Conservation (phyloP, 2,797 vertebrate species). For the Ctenochaetus hawaiiensis region DNA sequence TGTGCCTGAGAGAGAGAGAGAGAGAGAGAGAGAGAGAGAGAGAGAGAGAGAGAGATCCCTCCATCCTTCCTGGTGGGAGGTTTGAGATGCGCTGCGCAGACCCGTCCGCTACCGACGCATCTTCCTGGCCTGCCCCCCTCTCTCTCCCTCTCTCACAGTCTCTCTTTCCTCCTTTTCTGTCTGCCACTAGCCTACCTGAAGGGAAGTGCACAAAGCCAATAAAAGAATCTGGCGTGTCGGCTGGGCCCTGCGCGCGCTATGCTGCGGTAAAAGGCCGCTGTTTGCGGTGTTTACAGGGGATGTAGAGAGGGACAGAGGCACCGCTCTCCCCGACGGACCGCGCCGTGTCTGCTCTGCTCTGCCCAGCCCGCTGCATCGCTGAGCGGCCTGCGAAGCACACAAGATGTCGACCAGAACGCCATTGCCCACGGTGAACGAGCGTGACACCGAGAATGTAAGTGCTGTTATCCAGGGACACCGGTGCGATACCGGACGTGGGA, state of each 20-base stretch:
- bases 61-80: constrained; percentile 81
- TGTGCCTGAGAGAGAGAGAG: too few species aligned
- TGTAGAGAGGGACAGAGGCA: constrained; percentile 75
- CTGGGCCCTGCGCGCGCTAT: constrained; percentile 65
- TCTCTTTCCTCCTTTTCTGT: constrained; percentile 66
- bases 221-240: constrained; percentile 63
- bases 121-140: constrained; percentile 71
- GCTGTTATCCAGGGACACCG: constrained; percentile 17
- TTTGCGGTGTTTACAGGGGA: constrained; percentile 76
- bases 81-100: constrained; percentile 82
- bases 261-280: constrained; percentile 75
- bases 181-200: constrained; percentile 70
- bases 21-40: too few species aligned
- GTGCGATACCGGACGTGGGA: constrained; percentile 15
- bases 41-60: constrained; percentile 51
- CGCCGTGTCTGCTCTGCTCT: constrained; percentile 71
- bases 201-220: constrained; percentile 69
- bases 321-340: constrained; percentile 67
- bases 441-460: constrained; percentile 96
- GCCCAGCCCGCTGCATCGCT: constrained; percentile 76
- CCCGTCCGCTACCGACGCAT: constrained; percentile 76
- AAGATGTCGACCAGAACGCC: constrained; percentile 95
- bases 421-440: constrained; percentile 96
- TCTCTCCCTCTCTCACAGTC: constrained; percentile 21
- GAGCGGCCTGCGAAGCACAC: constrained; percentile 81